phyloP scores from a whole-genome alignment of 2,113 vertebrate species.

The Cottus gobio region DNA sequence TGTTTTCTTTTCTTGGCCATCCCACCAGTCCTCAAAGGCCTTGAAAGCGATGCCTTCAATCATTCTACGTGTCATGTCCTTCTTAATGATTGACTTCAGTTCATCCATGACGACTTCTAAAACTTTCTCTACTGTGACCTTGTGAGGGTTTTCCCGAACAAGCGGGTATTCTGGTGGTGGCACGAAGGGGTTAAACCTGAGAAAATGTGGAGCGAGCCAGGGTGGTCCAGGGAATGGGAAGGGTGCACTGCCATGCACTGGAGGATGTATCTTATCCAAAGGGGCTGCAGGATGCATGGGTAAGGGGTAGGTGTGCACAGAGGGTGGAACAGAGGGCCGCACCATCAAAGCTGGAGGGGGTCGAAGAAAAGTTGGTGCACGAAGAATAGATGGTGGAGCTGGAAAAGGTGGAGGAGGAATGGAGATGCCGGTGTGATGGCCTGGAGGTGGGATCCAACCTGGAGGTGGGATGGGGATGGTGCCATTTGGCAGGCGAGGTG shows the following conservation, averaged over 20 bases:
- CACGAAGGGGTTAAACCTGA: constrained; percentile 90
- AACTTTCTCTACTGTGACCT: constrained; percentile 91
- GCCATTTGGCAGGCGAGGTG: constrained; percentile 69
- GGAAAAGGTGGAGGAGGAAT: constrained; percentile 54
- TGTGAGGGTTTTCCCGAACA: constrained; percentile 87
- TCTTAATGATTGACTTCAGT: constrained; percentile 93
- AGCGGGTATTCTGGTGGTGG: constrained; percentile 89
- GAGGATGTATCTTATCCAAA: constrained; percentile 85
- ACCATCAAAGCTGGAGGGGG: constrained; percentile 62
- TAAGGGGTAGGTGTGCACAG: constrained; percentile 81
- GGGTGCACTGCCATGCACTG: constrained; percentile 69
- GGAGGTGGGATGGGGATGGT: constrained; percentile 76
- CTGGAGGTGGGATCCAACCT: constrained; percentile 64
- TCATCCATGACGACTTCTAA: constrained; percentile 91
- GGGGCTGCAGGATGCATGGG: constrained; percentile 81
- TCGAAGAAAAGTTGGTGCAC: constrained; percentile 53
- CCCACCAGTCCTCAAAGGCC: constrained; percentile 97
- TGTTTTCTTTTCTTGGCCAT: constrained; percentile 88
- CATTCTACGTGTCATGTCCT: constrained; percentile 94
- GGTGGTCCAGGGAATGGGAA: constrained; percentile 78
- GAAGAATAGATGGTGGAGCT: constrained; percentile 49
- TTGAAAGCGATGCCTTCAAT: constrained; percentile 94
- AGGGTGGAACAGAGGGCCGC: constrained; percentile 80
- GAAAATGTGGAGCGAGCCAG: constrained; percentile 84
- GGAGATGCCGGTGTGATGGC: constrained; percentile 13